These are phyloP conservation scores for Equus przewalskii DNA, from an alignment of 2,113 vertebrate species.

Conservation along the genomic window DNA sequence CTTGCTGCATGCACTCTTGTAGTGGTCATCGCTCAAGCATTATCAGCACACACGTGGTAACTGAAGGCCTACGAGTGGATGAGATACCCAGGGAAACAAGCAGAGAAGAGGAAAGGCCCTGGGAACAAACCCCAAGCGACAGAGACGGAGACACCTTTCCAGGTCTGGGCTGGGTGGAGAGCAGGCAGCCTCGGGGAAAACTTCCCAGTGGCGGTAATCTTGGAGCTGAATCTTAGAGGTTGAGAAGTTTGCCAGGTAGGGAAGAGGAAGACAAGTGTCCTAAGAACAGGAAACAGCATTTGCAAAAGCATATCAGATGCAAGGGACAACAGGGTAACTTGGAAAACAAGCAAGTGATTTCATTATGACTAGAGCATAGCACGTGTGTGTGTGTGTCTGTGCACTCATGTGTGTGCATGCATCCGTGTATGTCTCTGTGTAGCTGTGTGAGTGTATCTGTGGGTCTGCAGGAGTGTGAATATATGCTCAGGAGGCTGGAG, in stretches of 20 bases:
- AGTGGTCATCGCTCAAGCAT: not conserved
- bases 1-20: not conserved
- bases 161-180: not conserved
- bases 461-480: not conserved
- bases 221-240: not conserved
- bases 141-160: not conserved
- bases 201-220: not conserved
- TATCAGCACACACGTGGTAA: not conserved
- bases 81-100: not conserved
- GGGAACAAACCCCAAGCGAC: not conserved
- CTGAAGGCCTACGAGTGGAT: not conserved
- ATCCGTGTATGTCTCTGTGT: no score
- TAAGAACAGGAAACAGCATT: not conserved
- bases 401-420: not conserved
- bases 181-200: not conserved
- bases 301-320: not conserved
- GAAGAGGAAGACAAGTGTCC: not conserved
- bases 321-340: not conserved
- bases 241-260: not conserved
- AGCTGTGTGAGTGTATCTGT: not conserved
- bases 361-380: not conserved
- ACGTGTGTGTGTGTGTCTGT: fast-evolving
- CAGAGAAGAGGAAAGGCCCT: not conserved
- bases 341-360: not conserved
- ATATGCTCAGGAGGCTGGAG: not conserved